Conservation (phyloP, 2,797 vertebrate genomes). For the Arnoldichthys spilopterus region DNA sequence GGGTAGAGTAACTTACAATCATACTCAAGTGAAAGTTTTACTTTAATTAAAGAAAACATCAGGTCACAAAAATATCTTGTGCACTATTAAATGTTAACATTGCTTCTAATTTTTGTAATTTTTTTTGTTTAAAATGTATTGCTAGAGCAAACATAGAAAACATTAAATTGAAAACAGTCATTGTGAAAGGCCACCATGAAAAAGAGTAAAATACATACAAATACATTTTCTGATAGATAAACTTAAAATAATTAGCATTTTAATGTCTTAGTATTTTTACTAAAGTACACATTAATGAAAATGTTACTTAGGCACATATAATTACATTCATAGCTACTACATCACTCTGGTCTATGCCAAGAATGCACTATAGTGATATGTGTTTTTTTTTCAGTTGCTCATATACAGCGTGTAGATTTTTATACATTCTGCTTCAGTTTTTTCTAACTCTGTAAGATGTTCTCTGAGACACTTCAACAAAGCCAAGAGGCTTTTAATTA, state of each 20-base stretch:
- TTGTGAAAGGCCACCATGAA: too few relatives aligned
- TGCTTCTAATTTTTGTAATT: neutral
- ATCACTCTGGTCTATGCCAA: neutral
- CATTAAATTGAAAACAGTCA: too few relatives aligned
- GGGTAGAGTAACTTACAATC: neutral
- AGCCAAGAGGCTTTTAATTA: conserved; percentile 80
- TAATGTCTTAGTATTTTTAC: too few relatives aligned
- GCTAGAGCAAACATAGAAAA: too few relatives aligned
- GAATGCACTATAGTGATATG: neutral
- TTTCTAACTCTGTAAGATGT: conserved; percentile 69
- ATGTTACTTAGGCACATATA: too few relatives aligned
- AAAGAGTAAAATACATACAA: too few relatives aligned
- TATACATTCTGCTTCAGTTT: conserved; percentile 2
- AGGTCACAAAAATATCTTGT: too few relatives aligned
- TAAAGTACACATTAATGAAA: too few relatives aligned
- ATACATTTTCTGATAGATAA: too few relatives aligned
- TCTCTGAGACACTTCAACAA: conserved; percentile 67
- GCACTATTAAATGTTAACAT: neutral
- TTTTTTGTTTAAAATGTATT: too few relatives aligned
- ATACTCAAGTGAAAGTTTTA: neutral
- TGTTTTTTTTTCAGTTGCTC: conserved; percentile 6
- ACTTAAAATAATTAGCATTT: too few relatives aligned
- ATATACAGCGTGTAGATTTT: conserved; percentile 52
- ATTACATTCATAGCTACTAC: neutral
- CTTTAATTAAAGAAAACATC: neutral